A percentile compares a stretch with the other conserved stretches of the same genome.
Conservation (phyloP, 1,140 invertebrate genomes). For the Megathymus violae region DNA sequence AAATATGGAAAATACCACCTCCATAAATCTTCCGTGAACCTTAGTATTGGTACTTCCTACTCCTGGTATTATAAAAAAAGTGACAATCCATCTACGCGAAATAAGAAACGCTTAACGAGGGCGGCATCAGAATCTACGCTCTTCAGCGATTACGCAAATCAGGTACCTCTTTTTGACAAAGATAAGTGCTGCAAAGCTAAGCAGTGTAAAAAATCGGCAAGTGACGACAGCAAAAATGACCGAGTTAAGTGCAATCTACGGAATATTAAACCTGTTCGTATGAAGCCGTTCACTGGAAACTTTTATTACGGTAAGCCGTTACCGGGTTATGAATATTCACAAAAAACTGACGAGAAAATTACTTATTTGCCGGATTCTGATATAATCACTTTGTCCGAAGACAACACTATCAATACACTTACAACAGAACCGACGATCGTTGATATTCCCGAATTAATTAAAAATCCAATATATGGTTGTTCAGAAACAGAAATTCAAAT, state of each 20-base stretch:
- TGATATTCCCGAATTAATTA: constrained; percentile 65
- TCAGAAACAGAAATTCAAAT: constrained; percentile 58
- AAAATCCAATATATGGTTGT: constrained; percentile 75
- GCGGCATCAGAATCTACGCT: constrained; percentile 78
- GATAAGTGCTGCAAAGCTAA: constrained; percentile 53
- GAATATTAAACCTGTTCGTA: constrained; percentile 67
- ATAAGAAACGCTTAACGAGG: constrained; percentile 63
- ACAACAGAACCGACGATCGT: constrained; percentile 64
- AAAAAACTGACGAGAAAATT: constrained; percentile 73
- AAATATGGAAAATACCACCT: constrained; percentile 86
- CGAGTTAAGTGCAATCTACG: constrained; percentile 64
- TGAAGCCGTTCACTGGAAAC: constrained; percentile 75
- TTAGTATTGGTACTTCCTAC: constrained; percentile 77
- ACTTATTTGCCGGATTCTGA: constrained; percentile 75
- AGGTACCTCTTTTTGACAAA: constrained; percentile 79
- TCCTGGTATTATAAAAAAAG: constrained; percentile 81
- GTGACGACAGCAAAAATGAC: constrained; percentile 62
- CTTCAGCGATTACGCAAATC: constrained; percentile 82
- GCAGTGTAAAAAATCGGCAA: constrained; percentile 68
- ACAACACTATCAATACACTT: constrained; percentile 58
- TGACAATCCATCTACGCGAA: constrained; percentile 60
- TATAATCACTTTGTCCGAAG: constrained; percentile 65
- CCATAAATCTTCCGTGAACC: constrained; percentile 80
- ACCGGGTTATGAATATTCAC: constrained; percentile 62
- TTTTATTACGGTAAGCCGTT: constrained; percentile 76